Evolutionary conservation across 2,888 invertebrate genomes (phyloP).

Genomic region (Falcaria lacertinaria): DNA sequence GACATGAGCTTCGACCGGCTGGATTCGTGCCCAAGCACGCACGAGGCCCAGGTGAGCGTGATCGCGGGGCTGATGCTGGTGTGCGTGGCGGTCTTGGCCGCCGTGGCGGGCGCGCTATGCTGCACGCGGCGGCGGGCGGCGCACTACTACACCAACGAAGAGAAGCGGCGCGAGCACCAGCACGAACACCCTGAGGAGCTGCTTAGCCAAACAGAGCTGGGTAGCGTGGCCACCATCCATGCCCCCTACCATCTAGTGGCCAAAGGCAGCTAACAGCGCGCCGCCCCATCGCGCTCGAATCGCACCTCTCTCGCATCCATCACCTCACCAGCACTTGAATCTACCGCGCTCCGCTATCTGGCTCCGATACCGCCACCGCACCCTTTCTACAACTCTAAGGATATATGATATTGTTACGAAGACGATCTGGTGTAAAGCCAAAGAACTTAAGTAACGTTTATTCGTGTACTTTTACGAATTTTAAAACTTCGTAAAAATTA

Average conservation of each 20-base stretch:
- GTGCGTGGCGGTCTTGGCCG: conserved; percentile 64
- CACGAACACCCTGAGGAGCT: conserved; percentile 65
- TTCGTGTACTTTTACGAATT: neutral
- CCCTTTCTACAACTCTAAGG: conserved; percentile 30
- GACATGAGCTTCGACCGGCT: conserved; percentile 50
- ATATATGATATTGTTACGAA: conserved; percentile 68
- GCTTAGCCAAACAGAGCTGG: conserved; percentile 50
- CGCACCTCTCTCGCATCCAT: conserved; percentile 24
- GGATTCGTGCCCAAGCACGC: conserved; percentile 67
- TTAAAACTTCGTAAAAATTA: neutral
- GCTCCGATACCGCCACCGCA: conserved; percentile 37
- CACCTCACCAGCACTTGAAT: conserved; percentile 25
- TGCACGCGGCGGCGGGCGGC: conserved; percentile 85
- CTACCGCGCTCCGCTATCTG: conserved; percentile 37
- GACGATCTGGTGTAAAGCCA: conserved; percentile 64
- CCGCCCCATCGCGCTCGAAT: conserved; percentile 29
- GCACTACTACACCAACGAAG: conserved; percentile 90
- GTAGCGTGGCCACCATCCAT: conserved; percentile 64
- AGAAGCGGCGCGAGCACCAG: conserved; percentile 72
- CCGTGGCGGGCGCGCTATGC: conserved; percentile 80
- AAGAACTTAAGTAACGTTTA: conserved; percentile 20
- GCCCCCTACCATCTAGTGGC: conserved; percentile 54
- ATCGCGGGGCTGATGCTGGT: conserved; percentile 69
- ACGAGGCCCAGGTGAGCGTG: conserved; percentile 79
- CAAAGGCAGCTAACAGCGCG: conserved; percentile 63